Evolutionary conservation across 1,140 invertebrate genomes (phyloP).

Genomic region (Lerema accius): DNA sequence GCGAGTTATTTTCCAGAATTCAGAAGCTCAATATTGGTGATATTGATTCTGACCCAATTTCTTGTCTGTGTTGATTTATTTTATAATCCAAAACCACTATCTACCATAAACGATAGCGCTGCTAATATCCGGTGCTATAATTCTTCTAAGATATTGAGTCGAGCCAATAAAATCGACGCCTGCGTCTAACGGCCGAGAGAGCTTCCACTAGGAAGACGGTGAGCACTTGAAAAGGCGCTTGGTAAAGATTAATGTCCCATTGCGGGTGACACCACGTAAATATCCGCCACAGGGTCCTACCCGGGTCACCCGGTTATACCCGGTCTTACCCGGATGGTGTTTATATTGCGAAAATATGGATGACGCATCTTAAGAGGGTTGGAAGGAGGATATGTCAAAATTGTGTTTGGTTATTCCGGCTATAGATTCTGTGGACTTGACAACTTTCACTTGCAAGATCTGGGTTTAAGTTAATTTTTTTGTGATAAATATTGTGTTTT

Average conservation of each 20-base stretch:
- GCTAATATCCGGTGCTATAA: not conserved
- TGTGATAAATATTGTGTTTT: too few relatives aligned
- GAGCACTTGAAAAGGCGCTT: constrained; percentile 16
- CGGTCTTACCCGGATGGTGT: not conserved
- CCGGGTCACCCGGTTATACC: too few relatives aligned
- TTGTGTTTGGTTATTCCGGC: not conserved
- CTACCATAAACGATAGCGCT: not conserved
- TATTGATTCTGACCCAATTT: too few relatives aligned
- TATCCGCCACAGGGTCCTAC: constrained; percentile 6
- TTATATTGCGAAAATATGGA: constrained; percentile 1
- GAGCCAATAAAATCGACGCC: constrained; percentile 22
- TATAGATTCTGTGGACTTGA: too few relatives aligned
- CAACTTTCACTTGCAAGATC: too few relatives aligned
- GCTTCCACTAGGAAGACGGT: constrained; percentile 11
- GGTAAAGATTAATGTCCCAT: constrained; percentile 19
- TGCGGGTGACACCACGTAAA: constrained; percentile 22
- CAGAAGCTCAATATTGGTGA: too few relatives aligned
- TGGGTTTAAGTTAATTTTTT: too few relatives aligned
- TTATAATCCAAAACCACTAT: not conserved
- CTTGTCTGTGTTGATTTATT: too few relatives aligned
- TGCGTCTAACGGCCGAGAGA: constrained; percentile 17
- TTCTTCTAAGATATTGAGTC: constrained; percentile 13
- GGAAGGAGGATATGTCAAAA: not conserved
- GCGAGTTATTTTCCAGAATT: too few relatives aligned
- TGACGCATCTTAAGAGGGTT: not conserved